Evolutionary conservation across 2,797 vertebrate genomes (phyloP), one percentile per base, ranked within the genome.

Genomic region (Melopsittacus undulatus): DNA sequence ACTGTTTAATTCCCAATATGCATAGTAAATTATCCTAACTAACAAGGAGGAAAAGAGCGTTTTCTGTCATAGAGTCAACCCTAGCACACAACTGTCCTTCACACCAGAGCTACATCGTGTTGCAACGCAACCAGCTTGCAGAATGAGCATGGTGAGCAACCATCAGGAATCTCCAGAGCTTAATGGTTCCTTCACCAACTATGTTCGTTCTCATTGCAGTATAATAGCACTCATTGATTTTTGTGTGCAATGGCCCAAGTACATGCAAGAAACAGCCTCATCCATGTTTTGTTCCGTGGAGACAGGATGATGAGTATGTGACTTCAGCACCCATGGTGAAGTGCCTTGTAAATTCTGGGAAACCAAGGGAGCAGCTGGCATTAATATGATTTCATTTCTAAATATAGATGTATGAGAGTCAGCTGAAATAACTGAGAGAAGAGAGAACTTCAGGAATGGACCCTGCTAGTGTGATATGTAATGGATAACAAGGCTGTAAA

Each of bases 321-420:
- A 83, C 64, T 85, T 90, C 79, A 80, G 76, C 40, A 64, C 10
- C 15, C 13, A 8, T 38, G 5, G 54, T 62, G 32, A 95, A 90
- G 30, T 40, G 45, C 38, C 45, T 93, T 76, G 67, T 69, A 77
- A 89, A 84, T 87, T 81, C 54, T 59, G 70, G 77, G 63, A 81
- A 89, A 76, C 27, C 30, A n/a, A 4, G 64, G 26, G 43, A 45
- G 86, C 67, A 69, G 43, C 63, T 75, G 68, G 22, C 34, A 73
- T 90, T 94, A 67, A 82, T 89, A 38, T 92, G 0, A n/a, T 84
- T 83, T 89, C 49, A 54, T 86, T 92, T 89, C 51, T 94, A 66
- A 89, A 66, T 72, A 26, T 7, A 84, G 57, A 45, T 42, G 45
- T 30, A 24, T 49, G 56, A 87, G 32, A 64, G 84, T 34, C 59